These are phyloP conservation scores for Melinaea marsaeus DNA, from an alignment of 2,888 invertebrate genomes.

Conservation along the genomic window DNA sequence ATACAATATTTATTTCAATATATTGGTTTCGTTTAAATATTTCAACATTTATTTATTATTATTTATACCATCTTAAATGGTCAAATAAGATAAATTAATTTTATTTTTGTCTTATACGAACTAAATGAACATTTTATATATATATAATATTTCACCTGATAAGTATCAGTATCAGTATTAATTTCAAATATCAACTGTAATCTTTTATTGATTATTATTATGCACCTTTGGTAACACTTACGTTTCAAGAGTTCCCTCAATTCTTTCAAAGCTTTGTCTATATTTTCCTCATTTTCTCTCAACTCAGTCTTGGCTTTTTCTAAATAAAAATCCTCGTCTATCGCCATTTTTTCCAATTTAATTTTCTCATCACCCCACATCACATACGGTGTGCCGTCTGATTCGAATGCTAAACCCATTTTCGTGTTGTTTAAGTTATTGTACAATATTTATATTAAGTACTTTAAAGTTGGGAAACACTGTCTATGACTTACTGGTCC, in stretches of 20 bases:
- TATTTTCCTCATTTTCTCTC: conserved; percentile 83
- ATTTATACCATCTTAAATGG: too few species aligned
- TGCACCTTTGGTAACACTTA: conserved; percentile 33
- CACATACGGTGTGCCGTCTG: conserved; percentile 78
- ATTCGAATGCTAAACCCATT: conserved; percentile 72
- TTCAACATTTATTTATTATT: too few species aligned
- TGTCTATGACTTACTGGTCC: conserved; percentile 26
- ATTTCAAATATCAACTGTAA: too few species aligned
- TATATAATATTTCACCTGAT: too few species aligned
- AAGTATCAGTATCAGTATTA: too few species aligned
- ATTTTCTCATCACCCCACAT: conserved; percentile 79
- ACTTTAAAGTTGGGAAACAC: conserved; percentile 7
- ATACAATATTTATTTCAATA: too few species aligned
- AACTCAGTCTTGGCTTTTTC: conserved; percentile 83
- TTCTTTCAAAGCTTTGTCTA: conserved; percentile 77
- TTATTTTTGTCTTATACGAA: too few species aligned
- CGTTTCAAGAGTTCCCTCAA: conserved; percentile 79
- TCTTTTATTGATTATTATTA: neutral
- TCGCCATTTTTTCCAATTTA: conserved; percentile 79
- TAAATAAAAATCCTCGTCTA: conserved; percentile 72
- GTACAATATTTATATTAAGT: neutral
- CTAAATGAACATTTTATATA: too few species aligned
- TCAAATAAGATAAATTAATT: too few species aligned
- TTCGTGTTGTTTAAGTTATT: conserved; percentile 20
- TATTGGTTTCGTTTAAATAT: too few species aligned